Evolutionary conservation across 2,797 vertebrate genomes (phyloP).

Genomic region (Carcharodon carcharias): DNA sequence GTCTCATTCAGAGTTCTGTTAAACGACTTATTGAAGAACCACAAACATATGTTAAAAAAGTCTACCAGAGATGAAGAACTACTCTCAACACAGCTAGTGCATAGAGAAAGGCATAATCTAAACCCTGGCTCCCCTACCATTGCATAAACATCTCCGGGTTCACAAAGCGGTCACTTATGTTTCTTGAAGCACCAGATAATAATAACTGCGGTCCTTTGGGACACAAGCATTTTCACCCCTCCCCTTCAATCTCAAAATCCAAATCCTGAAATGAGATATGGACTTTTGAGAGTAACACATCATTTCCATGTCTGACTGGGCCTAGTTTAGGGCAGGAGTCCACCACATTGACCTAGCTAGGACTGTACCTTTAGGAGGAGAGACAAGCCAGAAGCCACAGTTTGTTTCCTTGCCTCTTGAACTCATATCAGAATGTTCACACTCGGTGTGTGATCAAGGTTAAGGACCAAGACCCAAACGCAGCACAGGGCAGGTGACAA

Average conservation of each 20-base stretch:
- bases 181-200: neutral
- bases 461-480: neutral
- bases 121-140: neutral
- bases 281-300: neutral
- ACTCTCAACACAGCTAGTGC: neutral
- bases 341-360: neutral
- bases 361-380: neutral
- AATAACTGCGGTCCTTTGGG: neutral
- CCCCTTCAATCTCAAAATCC: neutral
- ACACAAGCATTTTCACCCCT: neutral
- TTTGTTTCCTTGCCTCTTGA: neutral
- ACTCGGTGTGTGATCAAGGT: neutral
- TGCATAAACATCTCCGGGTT: neutral
- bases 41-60: neutral
- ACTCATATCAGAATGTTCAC: neutral
- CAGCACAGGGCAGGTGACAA: neutral
- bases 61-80: neutral
- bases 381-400: neutral
- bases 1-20: neutral
- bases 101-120: neutral
- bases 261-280: neutral
- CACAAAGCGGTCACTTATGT: neutral
- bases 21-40: neutral
- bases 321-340: neutral
- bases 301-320: neutral